A percentile compares a stretch with the other conserved stretches of the same genome.
phyloP scores from a whole-genome alignment of 2,888 invertebrate species.

The Theretra japonica region DNA sequence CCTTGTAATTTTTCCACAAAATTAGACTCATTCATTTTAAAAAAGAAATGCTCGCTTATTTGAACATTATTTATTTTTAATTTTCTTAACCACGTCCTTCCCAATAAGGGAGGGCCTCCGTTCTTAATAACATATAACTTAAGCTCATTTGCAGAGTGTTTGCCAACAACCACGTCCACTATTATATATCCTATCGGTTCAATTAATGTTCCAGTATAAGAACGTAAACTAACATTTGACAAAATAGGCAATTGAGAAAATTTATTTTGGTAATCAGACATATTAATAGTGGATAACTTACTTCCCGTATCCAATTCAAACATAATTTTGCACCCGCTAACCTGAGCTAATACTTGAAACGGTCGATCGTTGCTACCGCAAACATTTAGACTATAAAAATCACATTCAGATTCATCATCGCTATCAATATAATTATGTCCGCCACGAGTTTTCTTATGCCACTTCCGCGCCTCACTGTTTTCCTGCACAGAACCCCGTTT shows the following conservation, averaged over 20 bases:
- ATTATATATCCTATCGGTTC: conserved; percentile 6
- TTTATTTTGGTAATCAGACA: neutral
- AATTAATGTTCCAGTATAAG: conserved; percentile 8
- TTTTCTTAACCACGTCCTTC: conserved; percentile 14
- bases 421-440: conserved; percentile 19
- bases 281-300: conserved; percentile 2
- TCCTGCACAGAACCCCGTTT: too few relatives aligned
- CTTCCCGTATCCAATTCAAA: conserved; percentile 7
- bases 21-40: neutral
- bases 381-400: conserved; percentile 8
- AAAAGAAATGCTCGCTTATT: neutral
- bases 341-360: neutral
- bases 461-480: neutral
- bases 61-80: conserved; percentile 9
- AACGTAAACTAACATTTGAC: neutral
- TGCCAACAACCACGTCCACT: conserved; percentile 4
- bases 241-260: neutral
- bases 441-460: neutral
- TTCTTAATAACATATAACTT: conserved; percentile 38
- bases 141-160: neutral
- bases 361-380: conserved; percentile 26
- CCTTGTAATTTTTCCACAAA: neutral
- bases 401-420: conserved; percentile 11
- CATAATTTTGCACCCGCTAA: neutral
- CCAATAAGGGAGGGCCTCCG: neutral